phyloP scores from a whole-genome alignment of 2,888 invertebrate genomes.

The Orthonevra nobilis region DNA sequence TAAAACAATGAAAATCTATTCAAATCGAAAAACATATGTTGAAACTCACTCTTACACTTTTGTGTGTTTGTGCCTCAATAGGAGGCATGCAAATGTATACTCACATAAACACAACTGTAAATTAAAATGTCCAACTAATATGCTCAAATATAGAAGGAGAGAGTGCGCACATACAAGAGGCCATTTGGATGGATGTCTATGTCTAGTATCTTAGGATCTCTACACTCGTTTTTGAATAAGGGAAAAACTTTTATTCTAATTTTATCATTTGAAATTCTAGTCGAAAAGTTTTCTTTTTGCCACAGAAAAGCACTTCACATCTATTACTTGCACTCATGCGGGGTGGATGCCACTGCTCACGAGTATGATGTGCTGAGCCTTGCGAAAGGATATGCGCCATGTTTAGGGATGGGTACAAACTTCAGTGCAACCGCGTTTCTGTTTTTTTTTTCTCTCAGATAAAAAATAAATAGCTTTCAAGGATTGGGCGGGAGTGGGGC shows the following conservation, averaged over 20 bases:
- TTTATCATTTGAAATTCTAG: slow-evolving; percentile 63
- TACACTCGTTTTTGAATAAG: background rate
- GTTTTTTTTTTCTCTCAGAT: background rate
- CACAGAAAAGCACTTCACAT: slow-evolving; percentile 57
- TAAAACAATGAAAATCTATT: slow-evolving; percentile 38
- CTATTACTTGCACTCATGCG: slow-evolving; percentile 34
- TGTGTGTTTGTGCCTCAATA: slow-evolving; percentile 1
- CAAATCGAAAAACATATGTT: slow-evolving; percentile 50
- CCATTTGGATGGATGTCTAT: too few species aligned
- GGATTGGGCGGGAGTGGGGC: slow-evolving; percentile 1
- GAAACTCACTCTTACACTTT: slow-evolving; percentile 14
- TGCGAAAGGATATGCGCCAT: slow-evolving; percentile 2
- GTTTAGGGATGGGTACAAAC: background rate
- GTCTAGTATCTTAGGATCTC: too few species aligned
- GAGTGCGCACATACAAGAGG: too few species aligned
- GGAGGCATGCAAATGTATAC: background rate
- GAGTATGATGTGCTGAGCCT: slow-evolving; percentile 1
- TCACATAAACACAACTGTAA: slow-evolving; percentile 3
- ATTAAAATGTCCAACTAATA: slow-evolving; percentile 46
- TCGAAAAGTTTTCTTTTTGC: slow-evolving; percentile 53
- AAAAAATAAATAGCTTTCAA: slow-evolving; percentile 14
- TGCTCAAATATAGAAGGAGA: too few species aligned
- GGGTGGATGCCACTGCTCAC: slow-evolving; percentile 1
- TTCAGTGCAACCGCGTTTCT: slow-evolving; percentile 23
- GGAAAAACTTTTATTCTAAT: slow-evolving; percentile 55